These are phyloP conservation scores for Chironomus tepperi DNA, from an alignment of 1,140 invertebrate genomes.

Conservation along the genomic window DNA sequence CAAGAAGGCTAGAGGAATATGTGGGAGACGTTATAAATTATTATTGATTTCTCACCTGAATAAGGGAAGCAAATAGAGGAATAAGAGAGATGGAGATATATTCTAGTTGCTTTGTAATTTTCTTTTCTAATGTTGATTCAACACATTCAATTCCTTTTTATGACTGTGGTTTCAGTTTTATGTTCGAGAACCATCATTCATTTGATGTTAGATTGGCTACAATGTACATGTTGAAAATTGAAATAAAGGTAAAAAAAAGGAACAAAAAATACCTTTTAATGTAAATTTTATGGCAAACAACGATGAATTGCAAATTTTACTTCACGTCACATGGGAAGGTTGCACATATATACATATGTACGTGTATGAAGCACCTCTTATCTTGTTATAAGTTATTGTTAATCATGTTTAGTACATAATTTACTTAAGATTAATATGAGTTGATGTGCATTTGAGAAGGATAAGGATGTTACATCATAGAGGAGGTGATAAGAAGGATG, in stretches of 20 bases:
- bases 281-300: slow-evolving; percentile 2
- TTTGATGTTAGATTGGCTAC: neutral
- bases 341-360: no score
- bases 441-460: no score
- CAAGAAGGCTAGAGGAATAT: no score
- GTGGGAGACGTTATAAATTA: slow-evolving; percentile 17
- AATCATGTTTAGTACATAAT: no score
- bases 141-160: neutral
- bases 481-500: no score
- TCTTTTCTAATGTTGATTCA: slow-evolving; percentile 4
- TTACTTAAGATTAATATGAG: no score
- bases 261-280: neutral
- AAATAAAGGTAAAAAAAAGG: neutral
- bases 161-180: neutral
- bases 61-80: neutral
- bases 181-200: neutral
- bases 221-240: neutral
- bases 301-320: slow-evolving; percentile 6
- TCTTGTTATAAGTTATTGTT: no score
- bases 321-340: neutral
- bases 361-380: no score
- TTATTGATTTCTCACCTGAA: slow-evolving; percentile 15
- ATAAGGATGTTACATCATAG: no score
- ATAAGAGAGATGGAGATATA: no score
- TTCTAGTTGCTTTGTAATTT: neutral